A percentile compares a stretch with the other conserved stretches of the same genome.
Evolutionary conservation across 2,113 vertebrate species (phyloP).

Genomic region (Pycnonotus jocosus): DNA sequence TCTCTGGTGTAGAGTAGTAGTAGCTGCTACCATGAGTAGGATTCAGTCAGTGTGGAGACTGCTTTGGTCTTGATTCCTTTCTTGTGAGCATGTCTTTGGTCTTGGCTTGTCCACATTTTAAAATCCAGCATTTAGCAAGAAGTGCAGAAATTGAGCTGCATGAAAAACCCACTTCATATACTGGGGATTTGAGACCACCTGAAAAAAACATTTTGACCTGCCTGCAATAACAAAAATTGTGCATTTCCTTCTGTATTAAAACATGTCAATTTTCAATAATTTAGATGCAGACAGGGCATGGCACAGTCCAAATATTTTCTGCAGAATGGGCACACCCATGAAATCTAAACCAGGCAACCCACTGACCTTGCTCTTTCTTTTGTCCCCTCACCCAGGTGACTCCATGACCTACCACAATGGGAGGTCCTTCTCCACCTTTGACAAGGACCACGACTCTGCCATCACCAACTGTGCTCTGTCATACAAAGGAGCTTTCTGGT

Average conservation of each 20-base stretch:
- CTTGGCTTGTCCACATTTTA: neutral
- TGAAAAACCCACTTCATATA: rapidly evolving
- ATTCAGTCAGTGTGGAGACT: neutral
- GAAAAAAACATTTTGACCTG: neutral
- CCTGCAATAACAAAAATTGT: neutral
- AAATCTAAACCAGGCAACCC: neutral
- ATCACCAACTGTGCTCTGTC: conserved; percentile 98
- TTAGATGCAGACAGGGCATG: neutral
- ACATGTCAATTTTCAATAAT: neutral
- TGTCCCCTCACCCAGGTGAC: conserved; percentile 78
- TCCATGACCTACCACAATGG: conserved; percentile 96
- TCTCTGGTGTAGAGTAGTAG: neutral
- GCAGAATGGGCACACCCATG: neutral
- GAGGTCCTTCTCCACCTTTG: conserved; percentile 91
- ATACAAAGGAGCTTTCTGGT: conserved; percentile 98
- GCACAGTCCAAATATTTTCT: neutral
- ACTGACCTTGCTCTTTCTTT: neutral
- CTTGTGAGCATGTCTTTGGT: neutral
- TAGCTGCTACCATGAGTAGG: neutral
- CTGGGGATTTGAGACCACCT: neutral
- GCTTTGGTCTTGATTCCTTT: neutral
- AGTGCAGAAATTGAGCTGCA: neutral
- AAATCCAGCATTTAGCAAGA: neutral
- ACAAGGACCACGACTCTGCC: conserved; percentile 94
- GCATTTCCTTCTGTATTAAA: neutral